These are phyloP conservation scores for Rhineura floridana DNA, from an alignment of 2,113 vertebrate species.

Conservation along the genomic window DNA sequence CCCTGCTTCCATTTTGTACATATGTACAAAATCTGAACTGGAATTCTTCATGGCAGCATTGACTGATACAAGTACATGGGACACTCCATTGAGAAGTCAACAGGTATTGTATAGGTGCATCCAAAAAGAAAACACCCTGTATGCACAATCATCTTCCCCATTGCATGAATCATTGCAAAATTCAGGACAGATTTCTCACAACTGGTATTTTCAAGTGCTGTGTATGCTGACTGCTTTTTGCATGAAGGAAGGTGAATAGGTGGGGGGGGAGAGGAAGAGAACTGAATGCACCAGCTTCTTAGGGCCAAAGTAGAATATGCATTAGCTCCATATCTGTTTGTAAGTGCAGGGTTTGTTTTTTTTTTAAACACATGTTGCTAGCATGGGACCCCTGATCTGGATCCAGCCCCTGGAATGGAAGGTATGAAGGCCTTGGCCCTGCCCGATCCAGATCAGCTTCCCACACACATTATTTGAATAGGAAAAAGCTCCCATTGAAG, in stretches of 20 bases:
- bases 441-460: not conserved
- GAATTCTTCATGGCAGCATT: constrained; percentile 3
- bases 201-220: not conserved
- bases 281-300: not conserved
- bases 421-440: too few relatives aligned
- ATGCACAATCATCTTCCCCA: not conserved
- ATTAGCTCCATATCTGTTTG: not conserved
- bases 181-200: not conserved
- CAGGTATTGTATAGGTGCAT: not conserved
- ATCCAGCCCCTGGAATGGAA: not conserved
- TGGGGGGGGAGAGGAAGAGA: too few relatives aligned
- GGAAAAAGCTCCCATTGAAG: not conserved
- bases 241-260: not conserved
- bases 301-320: not conserved
- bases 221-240: not conserved
- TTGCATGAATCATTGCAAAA: not conserved
- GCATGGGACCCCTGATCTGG: not conserved
- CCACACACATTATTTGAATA: not conserved
- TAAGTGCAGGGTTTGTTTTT: not conserved
- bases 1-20: not conserved
- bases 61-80: not conserved
- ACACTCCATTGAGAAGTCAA: not conserved
- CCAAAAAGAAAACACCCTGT: not conserved
- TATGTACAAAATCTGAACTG: not conserved
- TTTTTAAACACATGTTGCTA: not conserved